These are phyloP conservation scores for Hypanus sabinus DNA, from an alignment of 2,113 vertebrate genomes.

Conservation along the genomic window DNA sequence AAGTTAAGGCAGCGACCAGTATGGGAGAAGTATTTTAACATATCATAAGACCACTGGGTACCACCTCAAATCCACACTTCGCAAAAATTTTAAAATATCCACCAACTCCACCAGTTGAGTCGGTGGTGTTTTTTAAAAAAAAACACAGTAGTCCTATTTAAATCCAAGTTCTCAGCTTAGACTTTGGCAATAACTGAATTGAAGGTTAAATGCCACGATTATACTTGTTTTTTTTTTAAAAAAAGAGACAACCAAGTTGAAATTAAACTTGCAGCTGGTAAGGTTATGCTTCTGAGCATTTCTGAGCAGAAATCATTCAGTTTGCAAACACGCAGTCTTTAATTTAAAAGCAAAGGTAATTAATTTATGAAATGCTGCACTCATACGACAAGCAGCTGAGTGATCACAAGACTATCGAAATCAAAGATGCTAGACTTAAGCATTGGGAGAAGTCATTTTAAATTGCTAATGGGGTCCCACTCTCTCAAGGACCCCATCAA, in stretches of 20 bases:
- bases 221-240: not conserved
- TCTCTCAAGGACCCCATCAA: not conserved
- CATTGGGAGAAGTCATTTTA: not conserved
- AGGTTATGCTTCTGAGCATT: not conserved
- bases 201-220: not conserved
- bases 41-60: too few species aligned
- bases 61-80: not conserved
- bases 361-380: constrained; percentile 21
- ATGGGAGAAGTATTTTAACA: too few species aligned
- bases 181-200: not conserved
- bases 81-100: not conserved
- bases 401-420: not conserved
- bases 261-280: not conserved
- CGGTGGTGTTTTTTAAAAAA: too few species aligned
- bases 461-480: not conserved
- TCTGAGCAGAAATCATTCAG: not conserved
- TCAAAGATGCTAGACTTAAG: not conserved
- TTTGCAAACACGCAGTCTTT: not conserved
- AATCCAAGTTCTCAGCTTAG: not conserved
- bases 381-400: not conserved
- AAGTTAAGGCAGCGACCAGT: too few species aligned
- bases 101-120: not conserved
- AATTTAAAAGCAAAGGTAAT: constrained; percentile 7
- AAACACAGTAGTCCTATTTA: not conserved
- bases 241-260: not conserved